Percentiles rank a stretch among this genome's conserved stretches.
phyloP scores from a whole-genome alignment of 2,797 vertebrate species.

The Diceros bicornis region DNA sequence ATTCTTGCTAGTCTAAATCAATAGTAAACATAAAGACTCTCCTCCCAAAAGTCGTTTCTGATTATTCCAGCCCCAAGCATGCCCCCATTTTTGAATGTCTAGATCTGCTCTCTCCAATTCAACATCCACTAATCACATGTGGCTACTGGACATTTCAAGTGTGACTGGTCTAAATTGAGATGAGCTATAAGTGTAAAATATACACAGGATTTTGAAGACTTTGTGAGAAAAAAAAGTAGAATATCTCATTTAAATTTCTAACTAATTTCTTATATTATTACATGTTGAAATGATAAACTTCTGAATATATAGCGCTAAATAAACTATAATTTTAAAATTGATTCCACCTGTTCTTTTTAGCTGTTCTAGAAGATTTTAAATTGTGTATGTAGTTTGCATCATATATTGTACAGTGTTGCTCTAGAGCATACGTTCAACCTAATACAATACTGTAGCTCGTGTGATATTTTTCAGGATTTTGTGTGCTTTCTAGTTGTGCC shows the following conservation, averaged over 20 bases:
- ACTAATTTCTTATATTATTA: neutral
- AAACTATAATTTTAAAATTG: neutral
- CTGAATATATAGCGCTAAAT: neutral
- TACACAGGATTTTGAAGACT: neutral
- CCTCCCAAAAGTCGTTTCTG: neutral
- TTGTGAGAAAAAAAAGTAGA: neutral
- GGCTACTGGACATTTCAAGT: neutral
- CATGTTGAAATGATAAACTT: neutral
- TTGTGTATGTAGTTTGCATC: rapidly evolving
- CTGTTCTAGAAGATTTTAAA: neutral
- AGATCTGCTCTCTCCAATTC: neutral
- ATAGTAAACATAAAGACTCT: neutral
- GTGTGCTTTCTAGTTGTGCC: neutral
- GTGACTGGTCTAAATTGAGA: neutral
- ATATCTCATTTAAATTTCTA: neutral
- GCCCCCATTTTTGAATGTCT: neutral
- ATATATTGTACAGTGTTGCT: neutral
- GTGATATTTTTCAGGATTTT: neutral
- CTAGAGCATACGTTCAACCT: neutral
- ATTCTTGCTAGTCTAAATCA: neutral
- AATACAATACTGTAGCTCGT: neutral
- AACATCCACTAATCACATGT: neutral
- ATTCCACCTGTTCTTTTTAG: neutral
- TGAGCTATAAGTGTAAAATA: neutral
- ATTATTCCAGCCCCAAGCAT: neutral